Percentiles rank a stretch among this genome's conserved stretches.
Conservation (phyloP, 2,113 vertebrate genomes). For the Pseudopipra pipra region DNA sequence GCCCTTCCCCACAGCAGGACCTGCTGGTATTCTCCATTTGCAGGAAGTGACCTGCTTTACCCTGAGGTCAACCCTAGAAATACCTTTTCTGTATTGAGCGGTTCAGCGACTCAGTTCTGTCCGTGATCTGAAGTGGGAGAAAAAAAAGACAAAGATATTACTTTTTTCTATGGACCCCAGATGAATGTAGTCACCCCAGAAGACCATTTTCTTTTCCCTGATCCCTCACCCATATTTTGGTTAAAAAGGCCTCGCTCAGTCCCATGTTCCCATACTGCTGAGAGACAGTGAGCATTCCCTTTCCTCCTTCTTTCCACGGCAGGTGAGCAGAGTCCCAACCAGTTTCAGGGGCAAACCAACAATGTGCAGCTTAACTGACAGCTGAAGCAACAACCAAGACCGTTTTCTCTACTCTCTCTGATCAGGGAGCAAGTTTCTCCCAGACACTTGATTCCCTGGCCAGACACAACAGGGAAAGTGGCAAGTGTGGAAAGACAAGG, state of each 20-base stretch:
- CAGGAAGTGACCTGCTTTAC: background rate
- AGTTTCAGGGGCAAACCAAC: background rate
- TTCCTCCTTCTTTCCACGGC: background rate
- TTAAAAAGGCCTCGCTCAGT: background rate
- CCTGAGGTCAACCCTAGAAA: background rate
- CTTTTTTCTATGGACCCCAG: background rate
- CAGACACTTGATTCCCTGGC: background rate
- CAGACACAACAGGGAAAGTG: background rate
- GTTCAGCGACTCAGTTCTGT: conserved; percentile 84
- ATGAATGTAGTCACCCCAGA: background rate
- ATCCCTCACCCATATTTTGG: background rate
- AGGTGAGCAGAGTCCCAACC: background rate
- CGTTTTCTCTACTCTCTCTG: background rate
- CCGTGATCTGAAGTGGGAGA: conserved; percentile 75
- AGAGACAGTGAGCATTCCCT: background rate
- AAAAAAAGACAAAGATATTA: background rate
- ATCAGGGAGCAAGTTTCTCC: background rate
- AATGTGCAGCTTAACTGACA: background rate
- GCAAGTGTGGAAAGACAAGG: background rate
- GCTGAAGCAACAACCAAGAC: background rate
- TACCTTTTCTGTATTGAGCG: conserved; percentile 88
- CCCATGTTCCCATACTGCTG: background rate
- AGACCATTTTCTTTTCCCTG: background rate
- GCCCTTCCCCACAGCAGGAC: background rate
- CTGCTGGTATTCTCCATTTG: background rate